phyloP scores from a whole-genome alignment of 2,113 vertebrate species.

The Meleagris gallopavo region DNA sequence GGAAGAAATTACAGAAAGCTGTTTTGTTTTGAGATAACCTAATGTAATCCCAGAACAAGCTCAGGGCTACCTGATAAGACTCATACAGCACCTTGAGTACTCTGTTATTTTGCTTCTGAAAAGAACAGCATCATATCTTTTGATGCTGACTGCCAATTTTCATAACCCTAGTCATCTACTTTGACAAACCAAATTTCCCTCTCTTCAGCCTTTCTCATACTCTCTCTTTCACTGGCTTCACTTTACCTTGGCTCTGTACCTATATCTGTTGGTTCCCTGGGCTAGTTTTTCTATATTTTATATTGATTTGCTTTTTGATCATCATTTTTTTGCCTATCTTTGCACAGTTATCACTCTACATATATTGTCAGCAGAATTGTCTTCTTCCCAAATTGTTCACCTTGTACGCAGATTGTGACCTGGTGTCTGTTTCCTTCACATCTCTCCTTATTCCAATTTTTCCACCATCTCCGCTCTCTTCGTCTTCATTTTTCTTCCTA shows the following conservation, averaged over 20 bases:
- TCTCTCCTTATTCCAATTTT: not conserved
- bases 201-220: not conserved
- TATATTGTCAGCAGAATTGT: not conserved
- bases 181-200: not conserved
- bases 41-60: not conserved
- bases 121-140: not conserved
- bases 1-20: not conserved
- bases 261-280: not conserved
- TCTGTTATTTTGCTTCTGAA: not conserved
- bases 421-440: not conserved
- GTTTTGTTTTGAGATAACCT: not conserved
- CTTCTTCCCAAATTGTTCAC: not conserved
- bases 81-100: not conserved
- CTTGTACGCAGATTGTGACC: not conserved
- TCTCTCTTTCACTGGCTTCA: not conserved
- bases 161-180: not conserved
- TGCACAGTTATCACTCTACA: fast-evolving
- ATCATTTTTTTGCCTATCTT: not conserved
- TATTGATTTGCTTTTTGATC: not conserved
- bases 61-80: not conserved
- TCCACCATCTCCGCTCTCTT: not conserved
- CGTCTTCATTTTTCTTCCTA: not conserved
- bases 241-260: not conserved
- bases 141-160: not conserved
- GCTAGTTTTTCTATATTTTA: not conserved